A percentile compares a stretch with the other conserved stretches of the same genome.
phyloP scores from a whole-genome alignment of 23 tunicate genomes.

The Phallusia fumigata region DNA sequence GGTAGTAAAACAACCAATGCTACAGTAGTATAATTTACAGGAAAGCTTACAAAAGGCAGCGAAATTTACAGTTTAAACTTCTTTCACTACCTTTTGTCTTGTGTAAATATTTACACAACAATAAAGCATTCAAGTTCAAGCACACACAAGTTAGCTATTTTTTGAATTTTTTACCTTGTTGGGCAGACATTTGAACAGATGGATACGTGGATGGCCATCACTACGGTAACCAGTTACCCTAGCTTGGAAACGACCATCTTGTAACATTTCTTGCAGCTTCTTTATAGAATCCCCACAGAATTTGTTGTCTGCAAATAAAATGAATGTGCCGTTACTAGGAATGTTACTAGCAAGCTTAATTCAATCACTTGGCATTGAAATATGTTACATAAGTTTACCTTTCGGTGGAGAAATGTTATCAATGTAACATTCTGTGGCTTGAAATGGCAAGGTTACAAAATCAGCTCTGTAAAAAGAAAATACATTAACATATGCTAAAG shows the following conservation, averaged over 20 bases:
- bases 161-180: constrained; percentile 24
- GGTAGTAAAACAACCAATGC: no score
- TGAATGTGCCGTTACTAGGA: no score
- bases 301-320: constrained; percentile 20
- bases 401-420: constrained; percentile 77
- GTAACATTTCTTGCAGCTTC: constrained; percentile 52
- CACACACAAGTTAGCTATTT: neutral
- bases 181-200: constrained; percentile 44
- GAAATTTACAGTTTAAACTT: no score
- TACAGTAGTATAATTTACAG: no score
- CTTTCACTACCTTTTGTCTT: no score
- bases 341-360: no score
- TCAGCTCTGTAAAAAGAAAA: constrained; percentile 49
- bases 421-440: constrained; percentile 78
- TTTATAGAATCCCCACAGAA: constrained; percentile 34
- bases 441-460: constrained; percentile 70
- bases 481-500: neutral
- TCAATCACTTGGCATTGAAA: no score
- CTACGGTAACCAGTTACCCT: constrained; percentile 51
- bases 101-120: no score
- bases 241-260: constrained; percentile 60
- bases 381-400: constrained; percentile 25
- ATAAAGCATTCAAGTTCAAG: no score
- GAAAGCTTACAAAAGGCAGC: no score
- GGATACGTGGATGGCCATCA: constrained; percentile 56